These are phyloP conservation scores for Cydia pomonella DNA, from an alignment of 1,140 invertebrate genomes.

Conservation along the genomic window DNA sequence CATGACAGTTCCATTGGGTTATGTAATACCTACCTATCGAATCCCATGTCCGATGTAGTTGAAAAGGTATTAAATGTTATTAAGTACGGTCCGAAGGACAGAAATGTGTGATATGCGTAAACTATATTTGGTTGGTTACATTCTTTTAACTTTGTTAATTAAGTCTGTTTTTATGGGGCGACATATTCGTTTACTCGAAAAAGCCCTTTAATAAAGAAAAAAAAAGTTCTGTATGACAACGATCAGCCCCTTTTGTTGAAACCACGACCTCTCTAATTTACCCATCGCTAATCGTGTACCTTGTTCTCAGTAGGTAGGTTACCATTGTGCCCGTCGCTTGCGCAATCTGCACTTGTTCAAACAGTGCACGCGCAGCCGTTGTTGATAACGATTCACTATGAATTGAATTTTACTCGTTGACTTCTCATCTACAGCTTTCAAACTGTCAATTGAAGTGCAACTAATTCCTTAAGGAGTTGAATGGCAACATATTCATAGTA, in stretches of 20 bases:
- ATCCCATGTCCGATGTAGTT: too few species aligned
- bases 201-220: too few species aligned
- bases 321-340: conserved; percentile 12
- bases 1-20: too few species aligned
- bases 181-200: too few species aligned
- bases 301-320: background rate
- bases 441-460: background rate
- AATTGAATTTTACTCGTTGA: conserved; percentile 4
- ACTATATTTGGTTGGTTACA: too few species aligned
- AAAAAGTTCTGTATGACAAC: too few species aligned
- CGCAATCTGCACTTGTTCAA: conserved; percentile 8
- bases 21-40: too few species aligned
- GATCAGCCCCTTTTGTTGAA: background rate
- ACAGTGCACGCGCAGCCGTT: background rate
- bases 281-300: background rate
- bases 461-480: background rate
- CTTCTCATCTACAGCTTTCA: background rate
- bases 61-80: too few species aligned
- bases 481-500: background rate
- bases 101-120: too few species aligned
- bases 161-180: too few species aligned
- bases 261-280: background rate
- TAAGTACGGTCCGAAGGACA: too few species aligned
- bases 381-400: background rate
- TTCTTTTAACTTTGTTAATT: too few species aligned